These are phyloP conservation scores for Neosilurus hyrtlii DNA, from an alignment of 2,797 vertebrate genomes.

Conservation along the genomic window DNA sequence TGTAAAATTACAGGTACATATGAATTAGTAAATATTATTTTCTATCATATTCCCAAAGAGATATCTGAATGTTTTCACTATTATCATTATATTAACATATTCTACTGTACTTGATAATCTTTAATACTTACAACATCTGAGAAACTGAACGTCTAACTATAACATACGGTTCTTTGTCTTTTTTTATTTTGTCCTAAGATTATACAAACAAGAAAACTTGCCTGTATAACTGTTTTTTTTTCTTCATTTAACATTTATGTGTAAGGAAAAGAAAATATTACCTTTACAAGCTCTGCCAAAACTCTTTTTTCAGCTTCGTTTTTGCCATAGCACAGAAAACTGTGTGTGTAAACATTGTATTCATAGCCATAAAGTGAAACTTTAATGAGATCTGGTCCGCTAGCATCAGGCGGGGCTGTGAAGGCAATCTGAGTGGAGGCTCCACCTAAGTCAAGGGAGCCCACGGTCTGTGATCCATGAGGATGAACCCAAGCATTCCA, in stretches of 20 bases:
- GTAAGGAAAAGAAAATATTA: slow-evolving; percentile 53
- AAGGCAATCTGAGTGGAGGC: slow-evolving; percentile 96
- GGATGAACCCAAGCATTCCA: slow-evolving; percentile 82
- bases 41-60: not conserved
- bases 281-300: slow-evolving; percentile 78
- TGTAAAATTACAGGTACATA: too few species aligned
- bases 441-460: slow-evolving; percentile 91
- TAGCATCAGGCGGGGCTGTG: slow-evolving; percentile 58
- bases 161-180: not conserved
- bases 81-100: not conserved
- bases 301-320: slow-evolving; percentile 87
- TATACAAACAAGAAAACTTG: not conserved
- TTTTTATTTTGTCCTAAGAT: not conserved
- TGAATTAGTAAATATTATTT: not conserved
- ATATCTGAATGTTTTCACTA: not conserved
- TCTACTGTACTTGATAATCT: not conserved
- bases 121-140: not conserved
- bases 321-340: slow-evolving; percentile 91
- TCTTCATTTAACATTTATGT: not conserved
- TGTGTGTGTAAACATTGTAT: slow-evolving; percentile 90
- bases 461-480: slow-evolving; percentile 74
- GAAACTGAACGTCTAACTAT: not conserved
- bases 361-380: slow-evolving; percentile 84
- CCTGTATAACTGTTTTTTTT: not conserved
- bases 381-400: slow-evolving; percentile 58